phyloP scores from a whole-genome alignment of 1,140 invertebrate genomes.

The Drosophila sturtevanti region DNA sequence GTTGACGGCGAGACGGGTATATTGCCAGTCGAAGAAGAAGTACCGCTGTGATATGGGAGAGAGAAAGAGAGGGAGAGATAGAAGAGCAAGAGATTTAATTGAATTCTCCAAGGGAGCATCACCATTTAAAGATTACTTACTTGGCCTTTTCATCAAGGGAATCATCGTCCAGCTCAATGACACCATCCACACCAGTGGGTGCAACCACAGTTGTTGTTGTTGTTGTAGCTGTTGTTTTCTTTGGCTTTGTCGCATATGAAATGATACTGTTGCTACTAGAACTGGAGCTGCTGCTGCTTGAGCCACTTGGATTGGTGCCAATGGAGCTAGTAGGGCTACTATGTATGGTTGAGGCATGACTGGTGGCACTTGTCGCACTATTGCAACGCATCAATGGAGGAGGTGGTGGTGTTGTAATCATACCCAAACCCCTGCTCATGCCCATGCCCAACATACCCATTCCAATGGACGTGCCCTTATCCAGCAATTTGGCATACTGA shows the following conservation, averaged over 20 bases:
- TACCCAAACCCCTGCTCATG: too few relatives aligned
- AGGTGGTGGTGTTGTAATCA: background rate
- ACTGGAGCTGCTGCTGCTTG: background rate
- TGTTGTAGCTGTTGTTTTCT: background rate
- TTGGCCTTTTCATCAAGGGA: background rate
- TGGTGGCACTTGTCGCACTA: slow-evolving; percentile 1
- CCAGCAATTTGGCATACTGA: slow-evolving; percentile 27
- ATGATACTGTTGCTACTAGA: background rate
- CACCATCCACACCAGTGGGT: background rate
- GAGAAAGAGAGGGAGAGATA: too few relatives aligned
- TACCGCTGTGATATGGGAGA: background rate
- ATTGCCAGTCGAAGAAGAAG: background rate
- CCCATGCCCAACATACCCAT: background rate
- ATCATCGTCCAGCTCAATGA: slow-evolving; percentile 9
- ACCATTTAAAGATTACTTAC: background rate
- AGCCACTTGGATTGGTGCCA: background rate
- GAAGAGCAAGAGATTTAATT: background rate
- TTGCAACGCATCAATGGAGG: background rate
- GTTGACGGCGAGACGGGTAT: background rate
- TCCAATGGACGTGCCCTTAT: background rate
- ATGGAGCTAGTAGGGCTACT: background rate
- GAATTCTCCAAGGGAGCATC: background rate
- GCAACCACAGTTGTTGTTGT: background rate
- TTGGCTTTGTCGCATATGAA: background rate
- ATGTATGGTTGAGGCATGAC: slow-evolving; percentile 17